Conservation (phyloP, 1,140 invertebrate genomes). For the Lepidurus couesii region DNA sequence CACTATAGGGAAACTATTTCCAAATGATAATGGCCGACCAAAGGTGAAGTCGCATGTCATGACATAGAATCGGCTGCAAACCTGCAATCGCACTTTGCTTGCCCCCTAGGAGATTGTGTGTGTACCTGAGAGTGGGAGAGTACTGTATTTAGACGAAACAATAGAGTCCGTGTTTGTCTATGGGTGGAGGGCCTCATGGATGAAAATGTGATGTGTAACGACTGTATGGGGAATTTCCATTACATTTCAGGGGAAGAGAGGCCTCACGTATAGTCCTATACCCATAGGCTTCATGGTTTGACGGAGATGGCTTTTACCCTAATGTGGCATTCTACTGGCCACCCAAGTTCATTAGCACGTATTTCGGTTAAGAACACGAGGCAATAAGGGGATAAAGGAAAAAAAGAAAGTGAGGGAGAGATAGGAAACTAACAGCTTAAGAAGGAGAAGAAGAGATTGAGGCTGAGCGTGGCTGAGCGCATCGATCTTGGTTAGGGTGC, state of each 20-base stretch:
- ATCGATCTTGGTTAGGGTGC: neutral
- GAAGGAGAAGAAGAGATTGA: neutral
- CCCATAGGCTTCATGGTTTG: neutral
- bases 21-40: neutral
- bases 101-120: neutral
- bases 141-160: neutral
- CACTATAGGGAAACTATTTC: too few relatives aligned
- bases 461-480: neutral
- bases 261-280: neutral
- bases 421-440: neutral
- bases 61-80: neutral
- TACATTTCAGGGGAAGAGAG: neutral
- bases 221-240: neutral
- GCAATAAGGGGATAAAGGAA: neutral
- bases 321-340: slow-evolving; percentile 1
- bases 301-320: neutral
- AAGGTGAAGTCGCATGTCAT: neutral
- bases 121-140: neutral
- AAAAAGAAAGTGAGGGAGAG: neutral
- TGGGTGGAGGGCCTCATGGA: neutral
- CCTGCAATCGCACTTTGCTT: neutral
- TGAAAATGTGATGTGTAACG: neutral
- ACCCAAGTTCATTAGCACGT: neutral
- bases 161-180: neutral
- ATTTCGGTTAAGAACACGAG: neutral